Evolutionary conservation across 1,140 invertebrate genomes (phyloP).

Genomic region (Propsilocerus akamusi): DNA sequence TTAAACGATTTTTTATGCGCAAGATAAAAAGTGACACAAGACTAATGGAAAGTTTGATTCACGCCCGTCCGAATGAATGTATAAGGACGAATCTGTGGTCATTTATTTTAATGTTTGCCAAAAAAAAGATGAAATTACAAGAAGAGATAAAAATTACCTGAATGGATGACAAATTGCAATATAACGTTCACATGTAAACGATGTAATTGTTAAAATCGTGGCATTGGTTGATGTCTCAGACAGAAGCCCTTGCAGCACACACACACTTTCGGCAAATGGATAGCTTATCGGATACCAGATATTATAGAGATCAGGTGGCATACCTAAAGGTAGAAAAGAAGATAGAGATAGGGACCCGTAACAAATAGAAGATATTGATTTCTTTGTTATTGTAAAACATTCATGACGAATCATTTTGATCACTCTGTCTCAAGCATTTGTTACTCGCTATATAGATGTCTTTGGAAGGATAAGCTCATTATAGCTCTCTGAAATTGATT

Average conservation of each 20-base stretch:
- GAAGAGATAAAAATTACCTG: no score
- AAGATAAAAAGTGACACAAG: no score
- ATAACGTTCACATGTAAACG: constrained; percentile 69
- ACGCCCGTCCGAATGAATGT: no score
- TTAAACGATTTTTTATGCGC: no score
- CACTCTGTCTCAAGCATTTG: no score
- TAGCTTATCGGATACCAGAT: constrained; percentile 64
- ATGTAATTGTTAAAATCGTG: constrained; percentile 80
- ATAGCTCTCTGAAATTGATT: not conserved
- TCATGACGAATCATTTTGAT: no score
- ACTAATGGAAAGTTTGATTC: no score
- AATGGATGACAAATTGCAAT: constrained; percentile 69
- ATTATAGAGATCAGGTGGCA: constrained; percentile 59
- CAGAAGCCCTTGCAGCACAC: constrained; percentile 50
- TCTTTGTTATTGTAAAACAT: not conserved
- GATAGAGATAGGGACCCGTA: not conserved
- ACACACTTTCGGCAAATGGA: constrained; percentile 54
- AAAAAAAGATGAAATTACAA: no score
- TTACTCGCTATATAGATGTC: no score
- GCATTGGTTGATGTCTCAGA: constrained; percentile 78
- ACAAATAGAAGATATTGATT: not conserved
- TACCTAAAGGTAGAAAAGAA: constrained; percentile 21
- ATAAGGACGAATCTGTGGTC: no score
- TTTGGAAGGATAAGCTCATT: no score
- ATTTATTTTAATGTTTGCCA: no score